These are phyloP conservation scores for Zoanthus sansibaricus DNA, from an alignment of 92 coral and sea anemone genomes.

Conservation along the genomic window DNA sequence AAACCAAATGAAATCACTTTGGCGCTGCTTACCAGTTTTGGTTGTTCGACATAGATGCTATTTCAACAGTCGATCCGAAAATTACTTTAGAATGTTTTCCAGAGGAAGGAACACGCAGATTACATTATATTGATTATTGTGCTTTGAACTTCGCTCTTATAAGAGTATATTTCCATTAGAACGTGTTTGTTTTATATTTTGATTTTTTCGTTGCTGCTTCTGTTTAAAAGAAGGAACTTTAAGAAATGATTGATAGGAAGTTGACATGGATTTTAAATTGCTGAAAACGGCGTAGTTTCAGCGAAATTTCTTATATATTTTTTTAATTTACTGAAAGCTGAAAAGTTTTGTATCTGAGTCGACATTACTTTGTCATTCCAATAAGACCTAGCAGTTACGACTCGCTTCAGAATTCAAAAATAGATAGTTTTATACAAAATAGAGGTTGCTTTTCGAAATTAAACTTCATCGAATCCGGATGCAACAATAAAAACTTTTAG, in stretches of 20 bases:
- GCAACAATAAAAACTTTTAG: too few relatives aligned
- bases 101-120: background rate
- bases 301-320: background rate
- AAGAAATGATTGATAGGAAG: background rate
- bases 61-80: background rate
- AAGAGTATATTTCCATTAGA: background rate
- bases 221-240: background rate
- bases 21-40: background rate
- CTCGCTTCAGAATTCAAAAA: too few relatives aligned
- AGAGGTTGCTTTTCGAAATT: too few relatives aligned
- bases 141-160: background rate
- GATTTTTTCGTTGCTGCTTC: background rate
- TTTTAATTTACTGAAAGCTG: background rate
- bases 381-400: too few relatives aligned
- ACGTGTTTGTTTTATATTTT: background rate
- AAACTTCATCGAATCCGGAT: too few relatives aligned
- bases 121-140: background rate
- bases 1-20: background rate
- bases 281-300: background rate
- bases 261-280: background rate
- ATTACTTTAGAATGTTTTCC: background rate
- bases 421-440: too few relatives aligned
- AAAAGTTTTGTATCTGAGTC: background rate
- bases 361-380: too few relatives aligned
- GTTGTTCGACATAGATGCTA: background rate